phyloP scores from a whole-genome alignment of 2,113 vertebrate genomes.

The Pterocles burchelli region DNA sequence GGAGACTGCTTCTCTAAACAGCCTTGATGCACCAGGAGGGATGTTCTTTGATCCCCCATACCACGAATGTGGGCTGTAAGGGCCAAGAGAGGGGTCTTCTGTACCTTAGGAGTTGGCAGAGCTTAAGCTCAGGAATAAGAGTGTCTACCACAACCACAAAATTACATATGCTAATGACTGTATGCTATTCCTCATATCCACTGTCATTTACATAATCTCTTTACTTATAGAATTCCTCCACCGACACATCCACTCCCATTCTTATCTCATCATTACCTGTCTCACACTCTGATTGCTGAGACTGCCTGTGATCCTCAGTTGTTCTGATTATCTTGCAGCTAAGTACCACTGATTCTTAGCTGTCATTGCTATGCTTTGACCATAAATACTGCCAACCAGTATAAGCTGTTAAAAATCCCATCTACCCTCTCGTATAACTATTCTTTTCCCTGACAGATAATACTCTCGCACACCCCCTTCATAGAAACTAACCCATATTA shows the following conservation, averaged over 20 bases:
- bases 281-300: neutral
- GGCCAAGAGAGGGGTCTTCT: neutral
- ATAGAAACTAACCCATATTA: neutral
- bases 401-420: neutral
- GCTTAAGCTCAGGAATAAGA: neutral
- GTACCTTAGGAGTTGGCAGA: neutral
- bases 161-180: neutral
- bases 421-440: neutral
- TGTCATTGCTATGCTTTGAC: neutral
- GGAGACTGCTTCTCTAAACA: neutral
- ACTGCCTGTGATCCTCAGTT: neutral
- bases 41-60: fast-evolving
- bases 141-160: neutral
- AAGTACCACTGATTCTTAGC: neutral
- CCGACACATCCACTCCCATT: neutral
- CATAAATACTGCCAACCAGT: neutral
- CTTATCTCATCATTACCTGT: neutral
- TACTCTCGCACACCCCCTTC: neutral
- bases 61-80: neutral
- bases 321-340: neutral
- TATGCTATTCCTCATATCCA: neutral
- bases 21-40: neutral
- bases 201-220: neutral
- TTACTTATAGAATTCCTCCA: neutral
- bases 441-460: neutral